A percentile compares a stretch with the other conserved stretches of the same genome.
These are phyloP conservation scores for Xiphorhynchus erythropygius DNA, from an alignment of 2,797 vertebrate species.

Conservation along the genomic window DNA sequence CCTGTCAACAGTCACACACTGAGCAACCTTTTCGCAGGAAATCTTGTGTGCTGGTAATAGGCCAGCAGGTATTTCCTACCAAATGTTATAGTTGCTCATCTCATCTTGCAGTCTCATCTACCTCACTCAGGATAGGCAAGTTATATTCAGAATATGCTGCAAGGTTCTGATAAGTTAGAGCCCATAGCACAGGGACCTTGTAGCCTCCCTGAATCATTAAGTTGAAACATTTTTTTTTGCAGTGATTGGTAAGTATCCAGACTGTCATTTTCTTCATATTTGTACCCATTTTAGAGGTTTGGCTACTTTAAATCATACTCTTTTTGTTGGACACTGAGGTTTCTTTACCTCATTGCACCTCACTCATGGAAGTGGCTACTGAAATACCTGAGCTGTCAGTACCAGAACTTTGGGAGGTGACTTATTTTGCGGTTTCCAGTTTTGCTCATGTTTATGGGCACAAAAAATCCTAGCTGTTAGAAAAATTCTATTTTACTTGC, in stretches of 20 bases:
- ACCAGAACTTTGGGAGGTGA: background rate
- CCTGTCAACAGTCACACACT: background rate
- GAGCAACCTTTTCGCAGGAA: background rate
- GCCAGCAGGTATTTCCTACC: constrained; percentile 27
- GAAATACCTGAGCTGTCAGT: background rate
- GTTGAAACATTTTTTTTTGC: background rate
- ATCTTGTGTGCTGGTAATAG: background rate
- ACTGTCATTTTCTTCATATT: background rate
- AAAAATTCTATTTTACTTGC: background rate
- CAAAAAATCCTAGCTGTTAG: background rate
- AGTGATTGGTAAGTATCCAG: background rate
- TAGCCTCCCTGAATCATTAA: background rate
- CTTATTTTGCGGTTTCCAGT: background rate
- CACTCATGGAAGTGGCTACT: background rate
- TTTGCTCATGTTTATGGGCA: background rate
- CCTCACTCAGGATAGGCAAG: background rate
- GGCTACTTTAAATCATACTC: background rate
- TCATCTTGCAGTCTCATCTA: background rate
- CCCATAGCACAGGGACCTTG: background rate
- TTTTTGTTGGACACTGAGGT: background rate
- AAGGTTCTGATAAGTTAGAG: background rate
- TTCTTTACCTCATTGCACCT: background rate
- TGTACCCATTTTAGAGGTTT: background rate
- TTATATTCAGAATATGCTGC: background rate
- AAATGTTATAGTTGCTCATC: background rate